phyloP scores from a whole-genome alignment of 2,888 invertebrate species.

The Erebia ligea region DNA sequence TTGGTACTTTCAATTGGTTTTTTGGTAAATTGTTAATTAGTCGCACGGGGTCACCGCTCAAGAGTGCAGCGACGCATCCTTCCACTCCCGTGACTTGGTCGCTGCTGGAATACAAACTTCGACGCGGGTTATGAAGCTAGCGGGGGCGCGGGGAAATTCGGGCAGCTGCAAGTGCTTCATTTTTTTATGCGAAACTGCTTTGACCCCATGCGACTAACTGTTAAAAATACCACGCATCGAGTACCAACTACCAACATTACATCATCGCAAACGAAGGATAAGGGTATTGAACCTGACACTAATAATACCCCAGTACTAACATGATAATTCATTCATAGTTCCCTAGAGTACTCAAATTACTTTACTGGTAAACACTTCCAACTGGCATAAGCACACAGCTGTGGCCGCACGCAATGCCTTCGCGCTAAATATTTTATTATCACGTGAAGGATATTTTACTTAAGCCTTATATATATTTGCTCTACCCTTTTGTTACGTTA shows the following conservation, averaged over 20 bases:
- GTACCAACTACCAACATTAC: background rate
- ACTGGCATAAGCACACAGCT: constrained; percentile 24
- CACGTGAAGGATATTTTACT: constrained; percentile 17
- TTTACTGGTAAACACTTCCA: constrained; percentile 28
- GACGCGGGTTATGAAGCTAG: too few species aligned
- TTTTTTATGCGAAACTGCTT: too few species aligned
- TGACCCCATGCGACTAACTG: too few species aligned
- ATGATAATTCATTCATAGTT: constrained; percentile 38
- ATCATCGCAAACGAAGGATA: background rate
- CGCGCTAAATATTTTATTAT: constrained; percentile 29
- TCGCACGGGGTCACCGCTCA: too few species aligned
- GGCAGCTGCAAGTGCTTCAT: too few species aligned
- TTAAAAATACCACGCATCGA: background rate
- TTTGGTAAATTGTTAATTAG: too few species aligned
- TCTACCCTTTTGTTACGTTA: too few species aligned
- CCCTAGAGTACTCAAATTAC: constrained; percentile 32
- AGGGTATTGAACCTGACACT: background rate
- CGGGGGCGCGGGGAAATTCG: too few species aligned
- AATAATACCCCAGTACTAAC: constrained; percentile 23
- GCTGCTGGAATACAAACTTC: too few species aligned
- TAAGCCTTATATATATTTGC: background rate
- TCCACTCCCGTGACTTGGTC: too few species aligned
- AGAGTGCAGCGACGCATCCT: too few species aligned
- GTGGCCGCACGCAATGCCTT: constrained; percentile 32
- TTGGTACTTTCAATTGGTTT: too few species aligned